Percentiles rank a stretch among this genome's conserved stretches.
These are phyloP conservation scores for Microtus montanus DNA, from an alignment of 2,113 vertebrate genomes.

Conservation along the genomic window DNA sequence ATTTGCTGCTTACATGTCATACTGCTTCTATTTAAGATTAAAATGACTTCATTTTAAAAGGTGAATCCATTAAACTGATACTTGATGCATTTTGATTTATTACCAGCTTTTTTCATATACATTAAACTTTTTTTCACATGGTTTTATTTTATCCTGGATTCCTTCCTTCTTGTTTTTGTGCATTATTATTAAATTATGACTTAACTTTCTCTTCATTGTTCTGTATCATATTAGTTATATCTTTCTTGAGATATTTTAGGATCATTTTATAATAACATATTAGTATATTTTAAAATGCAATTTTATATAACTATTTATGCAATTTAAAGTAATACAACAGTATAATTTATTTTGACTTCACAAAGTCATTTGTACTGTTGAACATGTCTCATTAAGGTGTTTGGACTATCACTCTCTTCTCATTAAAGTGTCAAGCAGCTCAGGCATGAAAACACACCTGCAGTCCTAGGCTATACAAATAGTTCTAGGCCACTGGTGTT, in stretches of 20 bases:
- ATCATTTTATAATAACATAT: neutral
- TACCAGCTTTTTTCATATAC: neutral
- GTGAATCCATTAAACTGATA: neutral
- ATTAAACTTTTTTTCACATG: neutral
- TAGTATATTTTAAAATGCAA: neutral
- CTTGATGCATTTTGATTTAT: neutral
- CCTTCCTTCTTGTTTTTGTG: neutral
- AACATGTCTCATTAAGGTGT: neutral
- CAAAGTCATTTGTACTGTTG: neutral
- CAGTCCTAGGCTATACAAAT: neutral
- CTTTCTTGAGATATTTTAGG: neutral
- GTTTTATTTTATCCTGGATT: neutral
- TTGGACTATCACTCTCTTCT: neutral
- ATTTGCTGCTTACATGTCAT: neutral
- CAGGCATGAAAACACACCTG: neutral
- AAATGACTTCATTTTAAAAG: neutral
- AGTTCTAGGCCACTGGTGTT: neutral
- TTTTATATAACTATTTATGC: neutral
- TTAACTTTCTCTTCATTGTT: neutral
- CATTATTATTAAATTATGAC: neutral
- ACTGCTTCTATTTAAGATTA: neutral
- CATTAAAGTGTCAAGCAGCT: neutral
- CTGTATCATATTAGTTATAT: neutral
- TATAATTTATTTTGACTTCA: neutral
- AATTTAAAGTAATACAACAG: neutral